These are phyloP conservation scores for Drosophila quadrilineata DNA, from an alignment of 1,140 invertebrate genomes.

Conservation along the genomic window DNA sequence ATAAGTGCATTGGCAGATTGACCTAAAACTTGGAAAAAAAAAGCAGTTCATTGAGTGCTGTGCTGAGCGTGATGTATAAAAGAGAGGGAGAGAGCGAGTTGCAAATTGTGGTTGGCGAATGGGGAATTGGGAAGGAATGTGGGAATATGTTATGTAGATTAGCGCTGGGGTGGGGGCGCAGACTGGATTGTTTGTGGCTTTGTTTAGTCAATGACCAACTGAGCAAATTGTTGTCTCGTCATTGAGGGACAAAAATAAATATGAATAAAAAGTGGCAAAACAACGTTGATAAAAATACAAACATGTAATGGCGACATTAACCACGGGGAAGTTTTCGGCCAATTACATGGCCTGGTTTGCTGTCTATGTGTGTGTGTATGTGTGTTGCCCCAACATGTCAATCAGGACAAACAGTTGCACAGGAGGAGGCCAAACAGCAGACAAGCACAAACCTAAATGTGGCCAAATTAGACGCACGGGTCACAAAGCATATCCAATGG, in stretches of 20 bases:
- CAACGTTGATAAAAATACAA: constrained; percentile 44
- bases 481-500: constrained; percentile 15
- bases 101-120: no score
- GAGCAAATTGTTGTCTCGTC: constrained; percentile 25
- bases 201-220: constrained; percentile 35
- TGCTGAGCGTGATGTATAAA: neutral
- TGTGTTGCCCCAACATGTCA: constrained; percentile 9
- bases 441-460: constrained; percentile 16
- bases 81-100: neutral
- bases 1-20: constrained; percentile 14
- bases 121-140: neutral
- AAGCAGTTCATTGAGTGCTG: no score
- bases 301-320: constrained; percentile 23
- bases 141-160: neutral
- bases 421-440: neutral
- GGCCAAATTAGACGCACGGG: constrained; percentile 40
- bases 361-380: neutral
- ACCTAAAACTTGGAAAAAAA: no score
- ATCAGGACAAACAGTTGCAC: constrained; percentile 24
- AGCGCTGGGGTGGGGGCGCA: neutral
- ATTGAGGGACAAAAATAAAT: constrained; percentile 37
- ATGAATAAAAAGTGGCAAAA: constrained; percentile 13
- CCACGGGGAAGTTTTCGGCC: neutral
- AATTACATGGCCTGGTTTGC: neutral
- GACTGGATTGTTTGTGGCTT: neutral